Conservation (phyloP, 2,888 invertebrate species). For the Eudemis profundana region DNA sequence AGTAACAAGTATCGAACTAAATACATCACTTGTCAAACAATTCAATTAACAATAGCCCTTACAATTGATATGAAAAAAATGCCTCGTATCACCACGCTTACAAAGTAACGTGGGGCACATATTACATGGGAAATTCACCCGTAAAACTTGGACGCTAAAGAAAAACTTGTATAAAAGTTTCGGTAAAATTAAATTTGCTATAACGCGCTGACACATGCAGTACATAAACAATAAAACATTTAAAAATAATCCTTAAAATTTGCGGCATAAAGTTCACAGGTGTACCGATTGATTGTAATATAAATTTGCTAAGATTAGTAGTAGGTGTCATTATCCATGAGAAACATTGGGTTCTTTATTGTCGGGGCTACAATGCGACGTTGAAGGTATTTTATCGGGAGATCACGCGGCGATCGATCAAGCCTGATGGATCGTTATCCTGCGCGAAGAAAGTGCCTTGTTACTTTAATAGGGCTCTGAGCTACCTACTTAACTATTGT, state of each 20-base stretch:
- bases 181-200: constrained; percentile 37
- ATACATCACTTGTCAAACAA: constrained; percentile 64
- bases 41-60: constrained; percentile 68
- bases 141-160: constrained; percentile 15
- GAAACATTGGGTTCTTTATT: constrained; percentile 54
- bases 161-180: not conserved
- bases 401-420: constrained; percentile 61
- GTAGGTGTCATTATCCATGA: constrained; percentile 55
- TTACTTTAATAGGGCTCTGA: constrained; percentile 50
- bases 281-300: not conserved
- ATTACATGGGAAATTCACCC: constrained; percentile 14
- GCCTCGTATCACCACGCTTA: constrained; percentile 20
- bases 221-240: not conserved
- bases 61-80: constrained; percentile 56
- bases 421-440: constrained; percentile 66
- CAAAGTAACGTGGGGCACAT: not conserved
- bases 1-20: constrained; percentile 53
- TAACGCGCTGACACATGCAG: constrained; percentile 30
- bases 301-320: constrained; percentile 44
- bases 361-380: constrained; percentile 51
- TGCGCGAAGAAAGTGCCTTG: constrained; percentile 63
- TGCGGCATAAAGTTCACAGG: not conserved
- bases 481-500: constrained; percentile 50
- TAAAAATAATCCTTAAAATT: constrained; percentile 1
- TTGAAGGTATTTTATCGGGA: constrained; percentile 55